Evolutionary conservation across 2,113 vertebrate species (phyloP).

Genomic region (Pogona vitticeps): DNA sequence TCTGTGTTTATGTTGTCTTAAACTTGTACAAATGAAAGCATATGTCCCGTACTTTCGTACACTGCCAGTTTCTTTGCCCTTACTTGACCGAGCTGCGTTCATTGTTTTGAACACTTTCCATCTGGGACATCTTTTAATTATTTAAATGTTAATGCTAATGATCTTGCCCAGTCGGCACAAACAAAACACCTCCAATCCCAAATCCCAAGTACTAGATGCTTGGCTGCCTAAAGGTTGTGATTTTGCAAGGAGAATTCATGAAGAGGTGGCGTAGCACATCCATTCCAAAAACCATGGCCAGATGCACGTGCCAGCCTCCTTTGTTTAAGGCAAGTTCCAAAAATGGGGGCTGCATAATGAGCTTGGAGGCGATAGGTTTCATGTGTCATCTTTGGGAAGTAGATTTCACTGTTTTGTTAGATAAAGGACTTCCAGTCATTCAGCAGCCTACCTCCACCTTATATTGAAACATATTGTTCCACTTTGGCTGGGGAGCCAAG

Average conservation of each 20-base stretch:
- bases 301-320: too few species aligned
- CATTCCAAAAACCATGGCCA: too few species aligned
- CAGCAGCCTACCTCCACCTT: too few species aligned
- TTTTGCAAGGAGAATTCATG: neutral
- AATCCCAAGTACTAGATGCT: neutral
- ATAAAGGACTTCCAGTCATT: too few species aligned
- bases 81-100: conserved; percentile 13
- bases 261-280: neutral
- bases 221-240: neutral
- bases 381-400: too few species aligned
- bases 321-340: too few species aligned
- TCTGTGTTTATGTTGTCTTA: conserved; percentile 48
- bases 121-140: neutral
- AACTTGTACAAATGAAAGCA: conserved; percentile 47
- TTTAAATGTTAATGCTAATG: neutral
- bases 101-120: conserved; percentile 1
- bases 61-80: conserved; percentile 41
- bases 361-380: too few species aligned
- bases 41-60: conserved; percentile 23
- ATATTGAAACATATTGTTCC: too few species aligned
- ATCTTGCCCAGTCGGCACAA: neutral
- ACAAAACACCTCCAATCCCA: neutral
- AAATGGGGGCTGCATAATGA: too few species aligned
- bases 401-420: too few species aligned
- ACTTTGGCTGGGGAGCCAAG: too few species aligned